Percentiles rank a stretch among this genome's conserved stretches.
phyloP scores from a whole-genome alignment of 2,888 invertebrate genomes.

The Biston betularia region DNA sequence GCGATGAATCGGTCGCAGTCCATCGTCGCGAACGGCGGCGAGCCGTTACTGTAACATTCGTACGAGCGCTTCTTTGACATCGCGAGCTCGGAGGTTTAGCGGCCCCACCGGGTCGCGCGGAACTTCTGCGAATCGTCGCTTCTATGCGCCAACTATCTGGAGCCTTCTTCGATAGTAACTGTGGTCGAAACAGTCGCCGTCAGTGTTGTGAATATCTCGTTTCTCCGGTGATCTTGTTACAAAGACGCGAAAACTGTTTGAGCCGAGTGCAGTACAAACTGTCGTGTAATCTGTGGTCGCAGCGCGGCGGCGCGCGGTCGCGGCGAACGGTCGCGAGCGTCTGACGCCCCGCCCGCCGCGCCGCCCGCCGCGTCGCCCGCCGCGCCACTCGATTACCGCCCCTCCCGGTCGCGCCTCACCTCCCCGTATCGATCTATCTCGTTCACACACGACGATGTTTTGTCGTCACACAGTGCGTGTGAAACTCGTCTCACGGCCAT shows the following conservation, averaged over 20 bases:
- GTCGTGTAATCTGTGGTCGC: conserved; percentile 1
- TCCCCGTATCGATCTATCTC: conserved; percentile 12
- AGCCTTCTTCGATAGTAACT: not conserved
- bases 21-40: conserved; percentile 7
- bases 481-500: not conserved
- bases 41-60: not conserved
- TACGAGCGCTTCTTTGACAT: conserved; percentile 7
- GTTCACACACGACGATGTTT: not conserved
- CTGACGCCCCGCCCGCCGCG: conserved; percentile 30
- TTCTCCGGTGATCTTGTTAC: too few species aligned
- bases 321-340: conserved; percentile 33
- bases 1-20: conserved; percentile 34
- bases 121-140: not conserved
- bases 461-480: not conserved
- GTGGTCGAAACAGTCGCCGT: too few species aligned
- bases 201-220: too few species aligned
- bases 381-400: conserved; percentile 28
- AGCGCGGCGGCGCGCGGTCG: conserved; percentile 21
- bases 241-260: not conserved
- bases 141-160: not conserved
- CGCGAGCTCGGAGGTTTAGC: not conserved
- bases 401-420: conserved; percentile 6
- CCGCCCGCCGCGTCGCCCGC: conserved; percentile 35
- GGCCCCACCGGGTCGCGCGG: not conserved
- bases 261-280: not conserved